A percentile compares a stretch with the other conserved stretches of the same genome.
Evolutionary conservation across 2,113 vertebrate genomes (phyloP).

Genomic region (Eira barbara): DNA sequence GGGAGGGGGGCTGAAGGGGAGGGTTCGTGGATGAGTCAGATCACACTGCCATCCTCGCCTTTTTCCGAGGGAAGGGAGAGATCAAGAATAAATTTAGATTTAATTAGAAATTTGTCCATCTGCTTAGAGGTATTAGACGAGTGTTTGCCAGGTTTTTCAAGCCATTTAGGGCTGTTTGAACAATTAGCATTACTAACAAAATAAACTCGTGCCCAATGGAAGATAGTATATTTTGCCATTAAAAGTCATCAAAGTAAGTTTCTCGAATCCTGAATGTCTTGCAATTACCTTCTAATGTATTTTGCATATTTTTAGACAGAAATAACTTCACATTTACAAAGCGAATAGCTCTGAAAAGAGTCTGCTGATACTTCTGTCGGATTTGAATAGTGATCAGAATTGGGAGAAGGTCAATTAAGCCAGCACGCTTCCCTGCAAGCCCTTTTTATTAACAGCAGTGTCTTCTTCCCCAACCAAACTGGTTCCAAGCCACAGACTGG

Average conservation of each 20-base stretch:
- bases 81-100: slow-evolving; percentile 74
- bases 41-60: neutral
- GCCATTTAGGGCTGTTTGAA: slow-evolving; percentile 63
- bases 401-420: neutral
- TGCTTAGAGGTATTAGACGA: slow-evolving; percentile 57
- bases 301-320: slow-evolving; percentile 66
- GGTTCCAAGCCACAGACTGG: fast-evolving
- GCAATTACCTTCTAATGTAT: slow-evolving; percentile 60
- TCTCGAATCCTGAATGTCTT: slow-evolving; percentile 46
- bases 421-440: neutral
- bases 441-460: neutral
- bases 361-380: neutral
- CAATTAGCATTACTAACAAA: slow-evolving; percentile 62
- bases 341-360: slow-evolving; percentile 17
- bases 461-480: too few species aligned
- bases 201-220: slow-evolving; percentile 47
- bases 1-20: too few species aligned
- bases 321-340: slow-evolving; percentile 52
- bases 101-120: slow-evolving; percentile 74
- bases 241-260: slow-evolving; percentile 63
- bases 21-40: neutral
- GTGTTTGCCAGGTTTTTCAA: slow-evolving; percentile 64
- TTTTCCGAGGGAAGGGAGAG: neutral
- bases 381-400: neutral
- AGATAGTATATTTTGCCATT: slow-evolving; percentile 65